These are phyloP conservation scores for Polypedilum vanderplanki DNA, from an alignment of 1,140 invertebrate genomes.

Conservation along the genomic window DNA sequence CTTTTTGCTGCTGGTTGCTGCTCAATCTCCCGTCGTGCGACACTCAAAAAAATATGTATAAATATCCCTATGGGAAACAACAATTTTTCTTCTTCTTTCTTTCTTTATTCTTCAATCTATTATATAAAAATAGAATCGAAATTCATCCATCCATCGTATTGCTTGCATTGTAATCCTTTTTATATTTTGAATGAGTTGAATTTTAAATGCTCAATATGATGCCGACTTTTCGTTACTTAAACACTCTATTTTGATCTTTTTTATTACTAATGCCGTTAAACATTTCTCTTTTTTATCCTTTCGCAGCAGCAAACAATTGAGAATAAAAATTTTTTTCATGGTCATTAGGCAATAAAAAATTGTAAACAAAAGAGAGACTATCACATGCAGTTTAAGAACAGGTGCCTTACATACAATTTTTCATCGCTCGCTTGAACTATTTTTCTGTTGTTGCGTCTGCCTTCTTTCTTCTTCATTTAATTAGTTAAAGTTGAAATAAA, in stretches of 20 bases:
- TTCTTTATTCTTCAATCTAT: background rate
- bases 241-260: no score
- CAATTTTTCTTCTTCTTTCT: background rate
- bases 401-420: background rate
- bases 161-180: constrained; percentile 21
- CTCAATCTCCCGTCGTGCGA: background rate
- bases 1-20: background rate
- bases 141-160: no score
- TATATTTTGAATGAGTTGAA: background rate
- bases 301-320: background rate
- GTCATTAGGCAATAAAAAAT: constrained; percentile 28
- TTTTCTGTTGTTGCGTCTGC: background rate
- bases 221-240: no score
- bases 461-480: background rate
- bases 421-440: background rate
- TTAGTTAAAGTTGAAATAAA: background rate
- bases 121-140: background rate
- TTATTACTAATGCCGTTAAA: no score
- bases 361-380: background rate
- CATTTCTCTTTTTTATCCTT: no score
- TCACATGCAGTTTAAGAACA: background rate
- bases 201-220: no score
- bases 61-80: background rate
- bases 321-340: background rate
- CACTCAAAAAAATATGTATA: constrained; percentile 6